Conservation (phyloP, 2,888 invertebrate species). For the Achlya flavicornis region DNA sequence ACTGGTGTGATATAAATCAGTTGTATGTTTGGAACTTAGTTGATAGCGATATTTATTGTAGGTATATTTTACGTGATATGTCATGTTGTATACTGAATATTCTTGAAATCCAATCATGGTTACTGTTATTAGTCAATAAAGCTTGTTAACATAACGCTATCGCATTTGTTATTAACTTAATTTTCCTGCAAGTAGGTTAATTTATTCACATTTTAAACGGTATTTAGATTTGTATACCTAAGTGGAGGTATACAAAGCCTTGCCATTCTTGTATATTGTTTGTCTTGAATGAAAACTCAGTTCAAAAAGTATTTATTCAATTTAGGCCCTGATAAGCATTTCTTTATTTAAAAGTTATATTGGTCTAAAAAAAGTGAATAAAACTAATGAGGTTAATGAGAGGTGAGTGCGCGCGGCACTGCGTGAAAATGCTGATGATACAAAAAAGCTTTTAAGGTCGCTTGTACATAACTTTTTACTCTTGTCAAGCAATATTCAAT, state of each 20-base stretch:
- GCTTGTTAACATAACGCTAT: neutral
- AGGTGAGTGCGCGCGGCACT: too few relatives aligned
- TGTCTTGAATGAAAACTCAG: too few relatives aligned
- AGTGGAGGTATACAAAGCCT: too few relatives aligned
- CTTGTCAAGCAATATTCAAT: neutral
- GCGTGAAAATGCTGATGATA: too few relatives aligned
- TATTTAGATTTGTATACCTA: too few relatives aligned
- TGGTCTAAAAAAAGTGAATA: too few relatives aligned
- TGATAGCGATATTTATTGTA: constrained; percentile 17
- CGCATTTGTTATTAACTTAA: neutral
- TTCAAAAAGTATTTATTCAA: too few relatives aligned
- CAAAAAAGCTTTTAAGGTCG: too few relatives aligned
- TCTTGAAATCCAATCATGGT: constrained; percentile 35
- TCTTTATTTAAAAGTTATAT: too few relatives aligned
- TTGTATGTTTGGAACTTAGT: constrained; percentile 15
- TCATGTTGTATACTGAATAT: constrained; percentile 22
- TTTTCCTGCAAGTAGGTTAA: neutral
- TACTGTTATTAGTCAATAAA: constrained; percentile 28
- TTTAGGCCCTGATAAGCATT: too few relatives aligned
- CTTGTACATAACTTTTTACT: neutral
- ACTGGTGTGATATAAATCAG: constrained; percentile 15
- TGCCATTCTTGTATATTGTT: too few relatives aligned
- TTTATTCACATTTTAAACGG: neutral
- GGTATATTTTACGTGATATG: constrained; percentile 25
- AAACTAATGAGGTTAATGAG: too few relatives aligned